Conservation (phyloP, 2,888 invertebrate genomes). For the Nasonovia ribisnigri region DNA sequence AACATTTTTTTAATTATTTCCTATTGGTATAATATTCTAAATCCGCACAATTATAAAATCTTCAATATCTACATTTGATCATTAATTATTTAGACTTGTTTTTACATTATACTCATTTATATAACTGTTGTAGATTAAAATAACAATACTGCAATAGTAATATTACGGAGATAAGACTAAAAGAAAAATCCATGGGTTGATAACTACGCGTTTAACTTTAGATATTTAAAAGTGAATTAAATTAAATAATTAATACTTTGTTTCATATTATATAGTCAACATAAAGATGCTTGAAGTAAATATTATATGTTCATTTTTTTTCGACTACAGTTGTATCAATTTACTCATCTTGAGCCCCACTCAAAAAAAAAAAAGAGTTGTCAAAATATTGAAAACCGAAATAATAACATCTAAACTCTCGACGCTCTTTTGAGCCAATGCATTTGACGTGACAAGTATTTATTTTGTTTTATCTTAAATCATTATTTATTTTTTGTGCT, state of each 20-base stretch:
- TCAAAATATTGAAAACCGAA: background rate
- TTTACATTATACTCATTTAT: too few relatives aligned
- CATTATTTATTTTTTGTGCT: background rate
- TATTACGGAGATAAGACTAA: background rate
- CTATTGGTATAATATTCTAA: too few relatives aligned
- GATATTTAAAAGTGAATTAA: background rate
- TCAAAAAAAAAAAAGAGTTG: background rate
- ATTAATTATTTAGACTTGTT: too few relatives aligned
- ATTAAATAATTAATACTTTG: background rate
- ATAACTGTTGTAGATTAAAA: too few relatives aligned
- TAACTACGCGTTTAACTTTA: background rate
- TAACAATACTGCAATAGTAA: background rate
- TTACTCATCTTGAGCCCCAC: background rate
- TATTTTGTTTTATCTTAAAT: background rate
- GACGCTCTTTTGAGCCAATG: background rate
- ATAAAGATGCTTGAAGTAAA: background rate
- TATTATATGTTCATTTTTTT: too few relatives aligned
- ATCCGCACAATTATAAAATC: too few relatives aligned
- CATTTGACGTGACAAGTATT: background rate
- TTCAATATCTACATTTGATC: too few relatives aligned
- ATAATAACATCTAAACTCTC: background rate
- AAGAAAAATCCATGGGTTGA: background rate
- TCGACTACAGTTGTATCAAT: background rate
- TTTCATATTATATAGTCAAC: background rate
- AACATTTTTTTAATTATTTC: too few relatives aligned